phyloP scores from a whole-genome alignment of 2,797 vertebrate species.

The Sebastes itinus region DNA sequence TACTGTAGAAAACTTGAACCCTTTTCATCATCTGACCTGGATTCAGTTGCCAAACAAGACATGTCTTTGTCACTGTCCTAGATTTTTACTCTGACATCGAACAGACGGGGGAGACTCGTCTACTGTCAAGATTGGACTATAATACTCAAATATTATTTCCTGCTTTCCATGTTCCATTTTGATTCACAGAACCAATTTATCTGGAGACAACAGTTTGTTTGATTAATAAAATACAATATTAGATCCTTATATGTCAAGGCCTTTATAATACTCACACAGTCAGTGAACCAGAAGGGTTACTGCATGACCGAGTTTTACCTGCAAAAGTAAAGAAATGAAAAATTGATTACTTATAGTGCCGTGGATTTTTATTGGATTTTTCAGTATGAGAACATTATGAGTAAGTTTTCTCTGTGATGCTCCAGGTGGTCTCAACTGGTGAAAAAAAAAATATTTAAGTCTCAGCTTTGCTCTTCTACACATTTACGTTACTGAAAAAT shows the following conservation, averaged over 20 bases:
- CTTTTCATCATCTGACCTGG: conserved; percentile 22
- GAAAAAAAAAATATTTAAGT: neutral
- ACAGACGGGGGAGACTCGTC: neutral
- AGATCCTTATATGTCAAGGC: neutral
- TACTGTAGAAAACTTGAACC: neutral
- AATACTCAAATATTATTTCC: neutral
- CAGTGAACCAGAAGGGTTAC: neutral
- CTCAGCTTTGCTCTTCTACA: neutral
- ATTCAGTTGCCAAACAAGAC: conserved; percentile 9
- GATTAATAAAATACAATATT: conserved; percentile 3
- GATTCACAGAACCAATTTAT: neutral
- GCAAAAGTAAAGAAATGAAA: conserved; percentile 2
- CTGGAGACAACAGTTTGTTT: neutral
- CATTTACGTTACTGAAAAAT: neutral
- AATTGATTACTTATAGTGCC: conserved; percentile 15
- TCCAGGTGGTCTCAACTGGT: neutral
- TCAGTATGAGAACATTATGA: neutral
- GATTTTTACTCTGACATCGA: conserved; percentile 26
- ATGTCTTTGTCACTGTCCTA: conserved; percentile 8
- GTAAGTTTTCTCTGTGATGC: neutral
- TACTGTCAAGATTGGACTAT: neutral
- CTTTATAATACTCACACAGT: neutral
- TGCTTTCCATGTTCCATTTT: neutral
- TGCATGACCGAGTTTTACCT: conserved; percentile 4
- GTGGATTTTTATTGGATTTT: neutral